These are phyloP conservation scores for Gila robusta DNA, from an alignment of 2,797 vertebrate species.

Conservation along the genomic window DNA sequence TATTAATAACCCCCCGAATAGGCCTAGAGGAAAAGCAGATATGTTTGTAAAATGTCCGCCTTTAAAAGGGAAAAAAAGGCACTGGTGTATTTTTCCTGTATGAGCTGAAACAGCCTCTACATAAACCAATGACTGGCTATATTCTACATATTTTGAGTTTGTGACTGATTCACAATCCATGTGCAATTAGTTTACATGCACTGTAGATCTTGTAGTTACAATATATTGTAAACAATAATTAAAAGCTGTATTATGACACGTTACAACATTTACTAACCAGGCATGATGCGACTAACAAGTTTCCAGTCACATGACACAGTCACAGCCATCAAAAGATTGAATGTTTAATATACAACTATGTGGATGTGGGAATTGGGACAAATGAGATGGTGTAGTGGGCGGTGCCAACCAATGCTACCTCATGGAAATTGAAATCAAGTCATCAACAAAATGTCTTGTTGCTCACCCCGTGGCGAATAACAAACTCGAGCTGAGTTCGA, in stretches of 20 bases:
- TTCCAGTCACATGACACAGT: not conserved
- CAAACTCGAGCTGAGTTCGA: not conserved
- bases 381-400: not conserved
- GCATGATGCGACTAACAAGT: not conserved
- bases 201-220: not conserved
- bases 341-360: not conserved
- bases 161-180: not conserved
- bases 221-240: not conserved
- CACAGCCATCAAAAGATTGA: not conserved
- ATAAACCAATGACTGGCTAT: not conserved
- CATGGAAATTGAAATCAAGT: not conserved
- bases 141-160: not conserved
- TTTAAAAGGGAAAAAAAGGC: not conserved
- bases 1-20: conserved; percentile 41
- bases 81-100: not conserved
- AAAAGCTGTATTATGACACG: not conserved
- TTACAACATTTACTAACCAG: not conserved
- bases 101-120: not conserved
- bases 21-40: conserved; percentile 21
- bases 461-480: not conserved
- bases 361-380: not conserved
- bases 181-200: not conserved
- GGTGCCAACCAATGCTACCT: not conserved
- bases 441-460: not conserved
- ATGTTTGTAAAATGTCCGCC: not conserved